Evolutionary conservation across 2,888 invertebrate species (phyloP).

Genomic region (Lysandra bellargus): DNA sequence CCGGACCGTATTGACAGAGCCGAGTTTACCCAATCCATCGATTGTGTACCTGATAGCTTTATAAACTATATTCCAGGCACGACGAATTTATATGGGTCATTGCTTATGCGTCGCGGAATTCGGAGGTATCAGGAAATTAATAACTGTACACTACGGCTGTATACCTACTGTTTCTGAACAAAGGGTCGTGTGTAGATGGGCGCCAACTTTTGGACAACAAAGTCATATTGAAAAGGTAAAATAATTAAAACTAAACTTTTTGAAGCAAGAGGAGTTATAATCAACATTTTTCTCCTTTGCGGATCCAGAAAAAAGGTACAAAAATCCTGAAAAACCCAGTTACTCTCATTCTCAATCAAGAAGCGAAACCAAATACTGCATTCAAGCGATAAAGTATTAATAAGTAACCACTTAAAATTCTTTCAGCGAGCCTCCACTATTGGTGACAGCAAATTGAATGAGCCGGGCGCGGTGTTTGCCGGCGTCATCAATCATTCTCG

Average conservation of each 20-base stretch:
- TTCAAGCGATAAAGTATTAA: neutral
- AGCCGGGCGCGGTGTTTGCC: conserved; percentile 69
- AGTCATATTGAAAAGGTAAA: neutral
- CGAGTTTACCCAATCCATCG: conserved; percentile 12
- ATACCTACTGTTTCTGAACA: neutral
- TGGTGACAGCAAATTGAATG: conserved; percentile 74
- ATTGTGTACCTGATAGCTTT: conserved; percentile 29
- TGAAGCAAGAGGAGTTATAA: too few relatives aligned
- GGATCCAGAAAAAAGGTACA: neutral
- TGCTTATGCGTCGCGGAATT: neutral
- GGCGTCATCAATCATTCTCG: conserved; percentile 75
- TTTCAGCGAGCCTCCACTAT: conserved; percentile 48
- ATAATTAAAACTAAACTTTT: too few relatives aligned
- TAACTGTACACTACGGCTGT: neutral
- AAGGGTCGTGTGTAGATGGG: neutral
- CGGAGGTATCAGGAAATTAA: neutral
- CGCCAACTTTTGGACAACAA: too few relatives aligned
- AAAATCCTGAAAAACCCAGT: neutral
- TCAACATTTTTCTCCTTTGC: neutral
- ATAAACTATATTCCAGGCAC: conserved; percentile 5
- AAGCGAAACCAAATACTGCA: neutral
- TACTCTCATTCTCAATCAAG: neutral
- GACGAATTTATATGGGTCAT: conserved; percentile 10
- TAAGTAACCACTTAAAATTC: conserved; percentile 24
- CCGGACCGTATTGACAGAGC: conserved; percentile 27